Evolutionary conservation across 2,888 invertebrate genomes (phyloP).

Genomic region (Sturmia bella): DNA sequence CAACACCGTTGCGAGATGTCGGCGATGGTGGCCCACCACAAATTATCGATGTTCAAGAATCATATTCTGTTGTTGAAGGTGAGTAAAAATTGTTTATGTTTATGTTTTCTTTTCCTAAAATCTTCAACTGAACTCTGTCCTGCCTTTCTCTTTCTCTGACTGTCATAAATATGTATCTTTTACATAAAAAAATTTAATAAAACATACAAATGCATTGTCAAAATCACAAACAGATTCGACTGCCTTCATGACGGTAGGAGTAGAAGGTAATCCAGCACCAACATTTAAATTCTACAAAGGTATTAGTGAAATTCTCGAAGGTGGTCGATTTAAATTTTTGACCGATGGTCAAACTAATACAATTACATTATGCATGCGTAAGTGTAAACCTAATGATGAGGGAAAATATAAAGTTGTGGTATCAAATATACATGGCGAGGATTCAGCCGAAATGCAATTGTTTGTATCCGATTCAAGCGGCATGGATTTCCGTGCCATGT

Average conservation of each 20-base stretch:
- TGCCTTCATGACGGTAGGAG: constrained; percentile 94
- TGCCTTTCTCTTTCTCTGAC: constrained; percentile 1
- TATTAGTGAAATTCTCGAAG: constrained; percentile 95
- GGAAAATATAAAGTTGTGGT: constrained; percentile 96
- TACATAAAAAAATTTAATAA: background rate
- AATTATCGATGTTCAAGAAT: constrained; percentile 96
- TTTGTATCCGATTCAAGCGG: constrained; percentile 99
- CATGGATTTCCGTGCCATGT: constrained; percentile 99
- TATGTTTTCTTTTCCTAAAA: background rate
- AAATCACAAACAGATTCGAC: constrained; percentile 87
- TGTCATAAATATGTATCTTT: background rate
- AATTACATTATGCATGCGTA: constrained; percentile 96
- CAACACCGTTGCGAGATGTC: constrained; percentile 91
- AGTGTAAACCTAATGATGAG: constrained; percentile 98
- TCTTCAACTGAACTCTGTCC: background rate
- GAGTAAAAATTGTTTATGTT: constrained; percentile 68
- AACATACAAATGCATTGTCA: constrained; percentile 57
- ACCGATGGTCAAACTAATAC: constrained; percentile 97
- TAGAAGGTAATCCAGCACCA: constrained; percentile 97
- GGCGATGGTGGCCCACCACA: constrained; percentile 93
- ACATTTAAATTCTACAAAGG: constrained; percentile 98
- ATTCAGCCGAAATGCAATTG: constrained; percentile 96
- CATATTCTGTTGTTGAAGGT: constrained; percentile 98
- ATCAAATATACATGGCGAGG: constrained; percentile 96
- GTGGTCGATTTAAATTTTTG: constrained; percentile 96